Evolutionary conservation across 1,140 invertebrate genomes (phyloP).

Genomic region (Anagrus nilaparvatae): DNA sequence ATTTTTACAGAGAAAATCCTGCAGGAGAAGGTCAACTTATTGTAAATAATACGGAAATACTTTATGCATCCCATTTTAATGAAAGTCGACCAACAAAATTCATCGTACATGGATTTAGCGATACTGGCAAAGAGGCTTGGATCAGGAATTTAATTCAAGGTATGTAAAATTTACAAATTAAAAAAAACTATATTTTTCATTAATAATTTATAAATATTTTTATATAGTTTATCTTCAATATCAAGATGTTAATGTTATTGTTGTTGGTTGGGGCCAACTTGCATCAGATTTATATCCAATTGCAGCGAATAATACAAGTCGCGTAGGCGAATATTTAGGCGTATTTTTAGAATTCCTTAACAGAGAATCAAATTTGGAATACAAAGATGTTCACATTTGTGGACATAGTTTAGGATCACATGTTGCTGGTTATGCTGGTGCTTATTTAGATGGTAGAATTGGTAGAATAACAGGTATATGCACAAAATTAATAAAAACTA

Average conservation of each 20-base stretch:
- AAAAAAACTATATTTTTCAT: no score
- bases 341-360: conserved; percentile 32
- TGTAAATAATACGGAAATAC: conserved; percentile 28
- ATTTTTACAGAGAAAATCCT: conserved; percentile 26
- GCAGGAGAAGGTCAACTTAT: conserved; percentile 30
- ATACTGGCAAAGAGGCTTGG: conserved; percentile 35
- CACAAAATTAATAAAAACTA: no score
- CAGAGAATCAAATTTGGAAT: conserved; percentile 33
- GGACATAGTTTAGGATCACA: conserved; percentile 79
- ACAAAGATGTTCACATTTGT: conserved; percentile 57
- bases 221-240: conserved; percentile 45
- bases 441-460: conserved; percentile 31
- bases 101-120: conserved; percentile 45
- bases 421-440: conserved; percentile 63
- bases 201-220: conserved; percentile 9
- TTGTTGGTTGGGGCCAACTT: conserved; percentile 52
- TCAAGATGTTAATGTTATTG: conserved; percentile 51
- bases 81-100: conserved; percentile 37
- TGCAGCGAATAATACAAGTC: conserved; percentile 31
- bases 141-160: conserved; percentile 35
- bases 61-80: conserved; percentile 35
- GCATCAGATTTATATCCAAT: conserved; percentile 38
- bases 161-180: conserved; percentile 12
- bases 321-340: conserved; percentile 32
- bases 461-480: conserved; percentile 54